Percentiles rank a stretch among this genome's conserved stretches.
Conservation (phyloP, 2,113 vertebrate species). For the Oriolus oriolus region DNA sequence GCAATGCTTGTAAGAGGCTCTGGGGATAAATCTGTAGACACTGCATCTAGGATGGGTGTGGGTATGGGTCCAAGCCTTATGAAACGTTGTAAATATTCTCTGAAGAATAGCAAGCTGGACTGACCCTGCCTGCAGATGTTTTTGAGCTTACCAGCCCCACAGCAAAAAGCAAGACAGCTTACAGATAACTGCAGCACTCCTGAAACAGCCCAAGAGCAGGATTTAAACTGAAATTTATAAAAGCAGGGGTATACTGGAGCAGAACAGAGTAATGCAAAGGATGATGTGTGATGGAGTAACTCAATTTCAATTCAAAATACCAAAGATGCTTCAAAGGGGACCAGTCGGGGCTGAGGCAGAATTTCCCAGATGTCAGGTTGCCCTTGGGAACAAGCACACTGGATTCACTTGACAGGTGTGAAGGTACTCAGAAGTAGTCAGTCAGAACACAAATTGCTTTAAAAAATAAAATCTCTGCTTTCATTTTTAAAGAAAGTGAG, state of each 20-base stretch:
- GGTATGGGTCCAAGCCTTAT: constrained; percentile 65
- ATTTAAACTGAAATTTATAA: neutral
- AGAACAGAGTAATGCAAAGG: neutral
- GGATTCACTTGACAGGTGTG: constrained; percentile 36
- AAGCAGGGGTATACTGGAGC: neutral
- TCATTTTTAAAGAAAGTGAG: neutral
- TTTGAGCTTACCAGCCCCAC: constrained; percentile 45
- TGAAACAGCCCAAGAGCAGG: neutral
- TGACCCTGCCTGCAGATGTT: constrained; percentile 63
- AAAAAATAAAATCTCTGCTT: neutral
- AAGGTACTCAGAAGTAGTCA: neutral
- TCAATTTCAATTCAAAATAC: neutral
- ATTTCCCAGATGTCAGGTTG: constrained; percentile 40
- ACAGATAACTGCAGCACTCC: constrained; percentile 22
- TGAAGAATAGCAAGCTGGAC: constrained; percentile 47
- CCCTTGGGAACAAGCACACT: neutral
- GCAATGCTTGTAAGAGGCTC: constrained; percentile 38
- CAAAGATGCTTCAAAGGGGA: neutral
- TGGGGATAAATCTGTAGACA: constrained; percentile 57
- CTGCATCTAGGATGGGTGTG: constrained; percentile 53
- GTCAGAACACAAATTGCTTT: neutral
- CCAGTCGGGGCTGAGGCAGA: neutral
- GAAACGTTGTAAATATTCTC: constrained; percentile 62
- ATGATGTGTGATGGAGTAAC: neutral
- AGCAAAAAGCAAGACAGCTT: neutral